Evolutionary conservation across 2,888 invertebrate species (phyloP).

Genomic region (Rapana venosa): DNA sequence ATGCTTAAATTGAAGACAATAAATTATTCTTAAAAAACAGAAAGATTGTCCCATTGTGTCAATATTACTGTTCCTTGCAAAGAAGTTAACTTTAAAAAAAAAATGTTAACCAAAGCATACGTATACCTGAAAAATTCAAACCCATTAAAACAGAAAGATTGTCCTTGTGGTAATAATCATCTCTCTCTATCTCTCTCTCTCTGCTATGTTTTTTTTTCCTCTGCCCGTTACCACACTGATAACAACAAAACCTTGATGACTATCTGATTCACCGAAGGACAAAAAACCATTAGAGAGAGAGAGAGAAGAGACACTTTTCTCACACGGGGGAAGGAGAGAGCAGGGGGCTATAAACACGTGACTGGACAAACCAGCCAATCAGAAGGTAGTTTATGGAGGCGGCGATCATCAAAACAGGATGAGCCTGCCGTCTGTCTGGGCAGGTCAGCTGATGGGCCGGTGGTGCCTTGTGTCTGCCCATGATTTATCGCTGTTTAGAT

Average conservation of each 20-base stretch:
- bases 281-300: not conserved
- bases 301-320: not conserved
- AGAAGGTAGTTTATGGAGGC: not conserved
- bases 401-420: conserved; percentile 8
- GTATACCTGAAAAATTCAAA: too few species aligned
- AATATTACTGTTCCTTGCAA: too few species aligned
- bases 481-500: conserved; percentile 9
- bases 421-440: not conserved
- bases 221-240: not conserved
- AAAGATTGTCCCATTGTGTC: too few species aligned
- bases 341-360: not conserved
- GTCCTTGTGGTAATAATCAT: not conserved
- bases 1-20: too few species aligned
- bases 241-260: too few species aligned
- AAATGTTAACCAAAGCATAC: too few species aligned
- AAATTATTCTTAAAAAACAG: too few species aligned
- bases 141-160: too few species aligned
- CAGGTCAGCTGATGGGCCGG: not conserved
- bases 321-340: not conserved
- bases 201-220: not conserved
- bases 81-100: too few species aligned
- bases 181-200: not conserved
- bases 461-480: not conserved
- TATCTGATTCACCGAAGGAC: too few species aligned
- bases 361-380: conserved; percentile 10